These are phyloP conservation scores for Smittia sp. DNA, from an alignment of 2,888 invertebrate genomes.

Conservation along the genomic window DNA sequence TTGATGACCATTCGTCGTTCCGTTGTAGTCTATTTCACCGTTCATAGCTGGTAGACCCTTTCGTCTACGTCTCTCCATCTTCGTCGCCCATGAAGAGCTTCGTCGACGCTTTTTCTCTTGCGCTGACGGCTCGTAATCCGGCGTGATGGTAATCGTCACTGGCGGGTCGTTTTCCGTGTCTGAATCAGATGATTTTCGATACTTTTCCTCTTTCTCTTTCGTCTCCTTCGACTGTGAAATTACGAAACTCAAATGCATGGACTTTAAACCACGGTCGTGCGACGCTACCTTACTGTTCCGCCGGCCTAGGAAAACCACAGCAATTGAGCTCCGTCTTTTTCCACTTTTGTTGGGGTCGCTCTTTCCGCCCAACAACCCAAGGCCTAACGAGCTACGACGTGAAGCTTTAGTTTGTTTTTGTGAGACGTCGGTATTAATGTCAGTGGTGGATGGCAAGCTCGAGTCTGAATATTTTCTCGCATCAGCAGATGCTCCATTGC, in stretches of 20 bases:
- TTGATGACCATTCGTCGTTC: slow-evolving; percentile 54
- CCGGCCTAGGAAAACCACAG: slow-evolving; percentile 50
- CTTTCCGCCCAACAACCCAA: slow-evolving; percentile 48
- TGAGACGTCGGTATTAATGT: not conserved
- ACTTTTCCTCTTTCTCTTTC: slow-evolving; percentile 5
- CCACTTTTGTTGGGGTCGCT: slow-evolving; percentile 43
- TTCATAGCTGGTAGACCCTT: slow-evolving; percentile 53
- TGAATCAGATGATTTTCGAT: slow-evolving; percentile 24
- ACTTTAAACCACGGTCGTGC: not conserved
- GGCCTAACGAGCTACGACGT: slow-evolving; percentile 52
- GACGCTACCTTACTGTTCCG: slow-evolving; percentile 44
- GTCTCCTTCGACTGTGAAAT: slow-evolving; percentile 28
- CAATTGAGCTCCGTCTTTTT: slow-evolving; percentile 54
- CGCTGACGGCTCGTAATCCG: not conserved
- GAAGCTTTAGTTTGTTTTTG: slow-evolving; percentile 44
- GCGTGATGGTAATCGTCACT: slow-evolving; percentile 29
- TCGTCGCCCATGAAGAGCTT: slow-evolving; percentile 52
- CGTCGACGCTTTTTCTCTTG: slow-evolving; percentile 51
- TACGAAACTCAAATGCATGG: not conserved
- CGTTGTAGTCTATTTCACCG: slow-evolving; percentile 60
- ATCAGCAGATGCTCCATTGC: not conserved
- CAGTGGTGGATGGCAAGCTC: not conserved
- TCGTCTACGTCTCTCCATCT: slow-evolving; percentile 52
- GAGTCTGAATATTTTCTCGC: slow-evolving; percentile 29
- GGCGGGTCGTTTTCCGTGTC: slow-evolving; percentile 39